A percentile compares a stretch with the other conserved stretches of the same genome.
phyloP scores from a whole-genome alignment of 2,888 invertebrate species.

The Myathropa florea region DNA sequence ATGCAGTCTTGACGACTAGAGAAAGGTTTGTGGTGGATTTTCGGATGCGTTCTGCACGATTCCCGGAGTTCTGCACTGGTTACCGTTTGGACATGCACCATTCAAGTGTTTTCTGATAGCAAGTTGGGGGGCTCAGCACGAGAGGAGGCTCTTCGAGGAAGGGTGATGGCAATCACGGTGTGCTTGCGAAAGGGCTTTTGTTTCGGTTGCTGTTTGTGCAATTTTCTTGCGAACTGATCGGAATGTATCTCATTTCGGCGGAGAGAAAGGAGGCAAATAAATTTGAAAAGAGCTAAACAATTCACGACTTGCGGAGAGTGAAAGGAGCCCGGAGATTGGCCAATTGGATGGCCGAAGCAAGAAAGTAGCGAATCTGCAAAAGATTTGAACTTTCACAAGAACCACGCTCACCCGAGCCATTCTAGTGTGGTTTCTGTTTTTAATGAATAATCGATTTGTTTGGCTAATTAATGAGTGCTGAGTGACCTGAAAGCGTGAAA shows the following conservation, averaged over 20 bases:
- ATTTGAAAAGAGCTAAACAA: not conserved
- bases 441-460: not conserved
- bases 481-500: not conserved
- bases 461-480: not conserved
- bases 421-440: not conserved
- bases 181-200: slow-evolving; percentile 11
- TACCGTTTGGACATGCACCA: slow-evolving; percentile 32
- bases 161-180: slow-evolving; percentile 12
- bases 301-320: slow-evolving; percentile 23
- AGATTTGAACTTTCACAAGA: slow-evolving; percentile 12
- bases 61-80: slow-evolving; percentile 22
- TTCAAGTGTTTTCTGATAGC: not conserved
- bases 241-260: not conserved
- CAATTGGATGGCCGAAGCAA: not conserved
- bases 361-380: not conserved
- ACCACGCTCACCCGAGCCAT: not conserved
- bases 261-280: slow-evolving; percentile 15
- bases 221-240: not conserved
- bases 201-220: not conserved
- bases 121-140: not conserved
- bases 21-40: slow-evolving; percentile 8
- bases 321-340: slow-evolving; percentile 14
- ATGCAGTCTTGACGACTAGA: slow-evolving; percentile 9
- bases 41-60: slow-evolving; percentile 44
- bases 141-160: not conserved